These are phyloP conservation scores for Leistus spinibarbis DNA, from an alignment of 2,888 invertebrate species.

Conservation along the genomic window DNA sequence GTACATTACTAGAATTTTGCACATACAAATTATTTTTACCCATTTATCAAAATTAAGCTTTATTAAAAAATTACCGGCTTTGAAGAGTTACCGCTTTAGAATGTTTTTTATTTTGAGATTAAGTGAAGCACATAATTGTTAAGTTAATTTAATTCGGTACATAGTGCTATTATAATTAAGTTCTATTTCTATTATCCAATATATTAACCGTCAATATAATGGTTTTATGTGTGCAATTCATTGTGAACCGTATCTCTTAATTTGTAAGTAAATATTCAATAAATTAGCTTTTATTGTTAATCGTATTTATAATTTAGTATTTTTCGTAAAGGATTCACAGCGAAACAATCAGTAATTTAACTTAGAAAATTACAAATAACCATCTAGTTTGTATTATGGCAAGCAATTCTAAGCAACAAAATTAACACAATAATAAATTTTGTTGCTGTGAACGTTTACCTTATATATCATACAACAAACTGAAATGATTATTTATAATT, in stretches of 20 bases:
- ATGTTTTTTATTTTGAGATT: background rate
- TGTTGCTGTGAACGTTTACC: too few relatives aligned
- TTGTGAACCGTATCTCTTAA: background rate
- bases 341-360: too few relatives aligned
- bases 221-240: background rate
- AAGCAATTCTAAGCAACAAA: too few relatives aligned
- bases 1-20: background rate
- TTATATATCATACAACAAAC: too few relatives aligned
- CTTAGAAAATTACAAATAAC: too few relatives aligned
- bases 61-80: background rate
- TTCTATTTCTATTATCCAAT: background rate
- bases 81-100: background rate
- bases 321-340: background rate
- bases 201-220: background rate
- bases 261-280: background rate
- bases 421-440: too few relatives aligned
- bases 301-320: background rate
- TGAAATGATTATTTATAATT: too few relatives aligned
- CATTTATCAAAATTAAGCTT: background rate
- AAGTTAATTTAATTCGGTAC: background rate
- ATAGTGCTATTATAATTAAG: constrained; percentile 6
- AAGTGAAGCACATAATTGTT: background rate
- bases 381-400: too few relatives aligned
- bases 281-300: background rate
- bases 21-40: background rate